These are phyloP conservation scores for Pseudomyrmex gracilis DNA, from an alignment of 1,140 invertebrate species.

Conservation along the genomic window DNA sequence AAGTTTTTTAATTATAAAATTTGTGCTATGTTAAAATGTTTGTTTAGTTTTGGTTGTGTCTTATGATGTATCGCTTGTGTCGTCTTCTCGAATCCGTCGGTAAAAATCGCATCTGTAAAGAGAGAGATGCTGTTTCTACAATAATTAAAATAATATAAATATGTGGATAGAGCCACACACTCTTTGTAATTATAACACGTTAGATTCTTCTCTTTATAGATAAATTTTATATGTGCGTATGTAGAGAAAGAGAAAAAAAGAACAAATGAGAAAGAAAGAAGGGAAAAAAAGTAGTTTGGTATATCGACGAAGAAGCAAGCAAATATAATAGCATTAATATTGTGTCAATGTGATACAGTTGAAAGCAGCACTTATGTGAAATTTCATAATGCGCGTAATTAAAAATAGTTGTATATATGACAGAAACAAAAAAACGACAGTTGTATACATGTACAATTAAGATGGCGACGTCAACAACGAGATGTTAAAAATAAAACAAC, in stretches of 20 bases:
- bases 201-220: constrained; percentile 67
- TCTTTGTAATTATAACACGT: constrained; percentile 75
- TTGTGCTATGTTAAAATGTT: neutral
- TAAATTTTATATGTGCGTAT: constrained; percentile 74
- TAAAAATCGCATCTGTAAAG: constrained; percentile 61
- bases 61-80: neutral
- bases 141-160: constrained; percentile 71
- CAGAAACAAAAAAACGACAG: neutral
- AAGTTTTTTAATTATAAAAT: neutral
- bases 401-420: constrained; percentile 44
- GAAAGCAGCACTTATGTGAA: constrained; percentile 58
- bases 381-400: constrained; percentile 69
- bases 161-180: constrained; percentile 72
- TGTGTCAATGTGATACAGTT: constrained; percentile 11
- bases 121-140: constrained; percentile 64
- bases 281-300: neutral
- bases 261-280: neutral
- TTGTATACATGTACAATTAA: constrained; percentile 61
- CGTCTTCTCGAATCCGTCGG: constrained; percentile 49
- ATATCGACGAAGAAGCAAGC: constrained; percentile 7
- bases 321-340: constrained; percentile 13
- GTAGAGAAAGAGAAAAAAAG: constrained; percentile 26
- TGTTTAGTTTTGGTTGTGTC: neutral
- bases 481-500: constrained; percentile 70
- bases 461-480: constrained; percentile 66